Conservation (phyloP, 2,113 vertebrate genomes). For the Cyanoliseus patagonus region DNA sequence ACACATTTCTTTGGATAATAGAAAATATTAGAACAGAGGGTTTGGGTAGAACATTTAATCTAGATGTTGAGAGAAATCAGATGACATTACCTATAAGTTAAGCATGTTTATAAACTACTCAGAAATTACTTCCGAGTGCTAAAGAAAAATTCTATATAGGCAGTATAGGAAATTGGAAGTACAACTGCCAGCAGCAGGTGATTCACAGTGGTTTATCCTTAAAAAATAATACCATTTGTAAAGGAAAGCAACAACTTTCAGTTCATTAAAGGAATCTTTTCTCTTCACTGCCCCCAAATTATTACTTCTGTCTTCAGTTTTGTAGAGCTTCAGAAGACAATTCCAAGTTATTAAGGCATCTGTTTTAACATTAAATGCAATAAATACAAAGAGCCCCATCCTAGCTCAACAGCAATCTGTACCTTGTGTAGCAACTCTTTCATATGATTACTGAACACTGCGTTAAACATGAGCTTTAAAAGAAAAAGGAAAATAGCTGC, state of each 20-base stretch:
- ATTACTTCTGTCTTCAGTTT: background rate
- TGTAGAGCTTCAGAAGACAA: background rate
- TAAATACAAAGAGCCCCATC: background rate
- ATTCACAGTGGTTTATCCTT: background rate
- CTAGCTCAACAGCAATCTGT: background rate
- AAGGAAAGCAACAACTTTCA: background rate
- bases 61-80: background rate
- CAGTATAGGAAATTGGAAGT: background rate
- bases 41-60: background rate
- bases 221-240: background rate
- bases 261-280: background rate
- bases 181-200: background rate
- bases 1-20: background rate
- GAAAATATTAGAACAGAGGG: background rate
- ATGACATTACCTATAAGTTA: background rate
- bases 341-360: background rate
- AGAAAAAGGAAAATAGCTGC: background rate
- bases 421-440: background rate
- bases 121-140: background rate
- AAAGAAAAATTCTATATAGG: background rate
- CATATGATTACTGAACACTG: background rate
- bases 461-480: background rate
- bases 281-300: background rate
- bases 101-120: background rate
- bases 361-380: background rate